Conservation (phyloP, 1,140 invertebrate genomes). For the Globodera rostochiensis region DNA sequence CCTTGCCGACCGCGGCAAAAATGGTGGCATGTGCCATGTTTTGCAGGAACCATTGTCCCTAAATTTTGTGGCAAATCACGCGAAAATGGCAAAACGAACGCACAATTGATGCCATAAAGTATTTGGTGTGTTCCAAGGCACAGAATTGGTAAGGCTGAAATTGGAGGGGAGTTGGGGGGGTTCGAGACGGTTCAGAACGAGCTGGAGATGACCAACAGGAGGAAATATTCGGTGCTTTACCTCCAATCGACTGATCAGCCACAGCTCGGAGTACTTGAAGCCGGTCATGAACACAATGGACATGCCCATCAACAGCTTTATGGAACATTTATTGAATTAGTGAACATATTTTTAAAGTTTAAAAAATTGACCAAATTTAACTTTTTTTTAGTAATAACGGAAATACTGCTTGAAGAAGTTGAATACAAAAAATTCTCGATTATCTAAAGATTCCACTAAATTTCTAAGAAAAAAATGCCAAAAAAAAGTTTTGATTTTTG, state of each 20-base stretch:
- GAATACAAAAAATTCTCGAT: no score
- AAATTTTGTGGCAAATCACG: constrained; percentile 31
- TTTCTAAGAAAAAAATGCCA: no score
- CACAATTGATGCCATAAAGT: constrained; percentile 38
- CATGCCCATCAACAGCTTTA: constrained; percentile 35
- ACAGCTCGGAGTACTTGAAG: constrained; percentile 45
- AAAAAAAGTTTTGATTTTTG: no score
- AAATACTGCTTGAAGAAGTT: no score
- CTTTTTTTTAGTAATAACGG: no score
- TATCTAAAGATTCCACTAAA: no score
- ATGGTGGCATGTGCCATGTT: constrained; percentile 55
- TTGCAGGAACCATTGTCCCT: constrained; percentile 55
- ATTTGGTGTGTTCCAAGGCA: constrained; percentile 45
- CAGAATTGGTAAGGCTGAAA: constrained; percentile 31
- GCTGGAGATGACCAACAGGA: not conserved
- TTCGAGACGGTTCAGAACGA: not conserved
- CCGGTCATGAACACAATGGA: constrained; percentile 38
- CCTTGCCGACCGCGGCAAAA: constrained; percentile 46
- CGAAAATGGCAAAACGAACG: not conserved
- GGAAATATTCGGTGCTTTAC: constrained; percentile 6
- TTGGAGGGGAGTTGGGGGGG: not conserved
- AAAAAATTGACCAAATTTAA: not conserved
- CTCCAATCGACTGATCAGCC: constrained; percentile 33
- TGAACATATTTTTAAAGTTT: no score
- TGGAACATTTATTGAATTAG: no score